These are phyloP conservation scores for Hiodon alosoides DNA, from an alignment of 2,113 vertebrate genomes.

Conservation along the genomic window DNA sequence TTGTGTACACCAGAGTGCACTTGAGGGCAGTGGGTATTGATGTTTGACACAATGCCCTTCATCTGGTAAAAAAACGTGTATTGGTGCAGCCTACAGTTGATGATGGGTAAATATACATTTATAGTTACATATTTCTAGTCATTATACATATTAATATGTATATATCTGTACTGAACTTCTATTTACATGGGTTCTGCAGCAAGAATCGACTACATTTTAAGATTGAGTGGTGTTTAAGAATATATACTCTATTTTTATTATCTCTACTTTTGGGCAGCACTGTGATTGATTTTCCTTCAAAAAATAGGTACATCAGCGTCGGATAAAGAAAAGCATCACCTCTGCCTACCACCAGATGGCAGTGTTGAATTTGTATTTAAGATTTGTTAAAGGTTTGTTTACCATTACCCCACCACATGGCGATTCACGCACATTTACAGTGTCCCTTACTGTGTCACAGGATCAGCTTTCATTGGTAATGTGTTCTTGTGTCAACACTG, in stretches of 20 bases:
- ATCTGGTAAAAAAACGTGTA: neutral
- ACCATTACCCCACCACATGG: neutral
- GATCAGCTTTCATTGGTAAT: too few relatives aligned
- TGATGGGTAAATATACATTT: too few relatives aligned
- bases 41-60: neutral
- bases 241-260: slow-evolving; percentile 19
- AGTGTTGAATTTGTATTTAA: slow-evolving; percentile 19
- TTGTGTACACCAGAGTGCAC: neutral
- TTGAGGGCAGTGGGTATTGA: neutral
- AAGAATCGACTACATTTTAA: too few relatives aligned
- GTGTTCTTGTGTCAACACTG: too few relatives aligned
- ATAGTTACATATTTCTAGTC: too few relatives aligned
- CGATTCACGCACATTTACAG: slow-evolving; percentile 11
- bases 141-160: too few relatives aligned
- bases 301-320: neutral
- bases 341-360: slow-evolving; percentile 33
- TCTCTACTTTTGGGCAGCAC: slow-evolving; percentile 5
- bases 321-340: slow-evolving; percentile 10
- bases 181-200: too few relatives aligned
- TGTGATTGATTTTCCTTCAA: slow-evolving; percentile 12
- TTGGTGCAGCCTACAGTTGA: neutral
- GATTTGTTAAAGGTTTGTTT: neutral
- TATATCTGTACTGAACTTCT: too few relatives aligned
- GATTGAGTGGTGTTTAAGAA: too few relatives aligned
- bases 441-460: neutral